Conservation (phyloP, 2,888 invertebrate genomes). For the Punctoribates punctum region DNA sequence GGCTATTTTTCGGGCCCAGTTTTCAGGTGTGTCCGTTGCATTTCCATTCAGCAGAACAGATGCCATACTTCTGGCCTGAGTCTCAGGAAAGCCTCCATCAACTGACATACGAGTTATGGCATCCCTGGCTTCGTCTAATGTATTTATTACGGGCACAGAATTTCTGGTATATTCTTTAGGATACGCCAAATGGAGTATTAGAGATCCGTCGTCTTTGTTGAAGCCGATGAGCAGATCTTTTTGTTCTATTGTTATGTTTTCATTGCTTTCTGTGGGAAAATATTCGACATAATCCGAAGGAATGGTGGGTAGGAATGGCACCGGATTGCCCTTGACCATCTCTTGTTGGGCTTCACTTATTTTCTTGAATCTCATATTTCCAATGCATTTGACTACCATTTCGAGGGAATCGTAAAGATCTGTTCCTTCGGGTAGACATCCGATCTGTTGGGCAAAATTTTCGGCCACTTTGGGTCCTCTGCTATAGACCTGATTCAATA, state of each 20-base stretch:
- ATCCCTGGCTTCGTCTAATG: conserved; percentile 21
- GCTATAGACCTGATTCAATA: conserved; percentile 27
- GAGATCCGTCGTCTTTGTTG: conserved; percentile 35
- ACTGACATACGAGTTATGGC: conserved; percentile 19
- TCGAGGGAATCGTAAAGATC: conserved; percentile 38
- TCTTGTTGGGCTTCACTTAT: conserved; percentile 36
- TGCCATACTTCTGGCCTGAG: conserved; percentile 29
- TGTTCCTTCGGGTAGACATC: conserved; percentile 33
- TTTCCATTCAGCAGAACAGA: conserved; percentile 16
- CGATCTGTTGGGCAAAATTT: conserved; percentile 24
- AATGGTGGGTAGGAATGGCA: conserved; percentile 36
- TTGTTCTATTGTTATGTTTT: not conserved
- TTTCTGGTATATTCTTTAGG: conserved; percentile 37
- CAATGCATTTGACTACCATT: conserved; percentile 33
- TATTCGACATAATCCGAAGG: conserved; percentile 31
- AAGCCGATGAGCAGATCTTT: conserved; percentile 39
- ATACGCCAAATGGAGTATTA: conserved; percentile 38
- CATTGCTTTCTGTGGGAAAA: conserved; percentile 35
- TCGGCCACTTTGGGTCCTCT: conserved; percentile 24
- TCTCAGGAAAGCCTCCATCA: conserved; percentile 12
- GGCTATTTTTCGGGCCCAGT: conserved; percentile 18
- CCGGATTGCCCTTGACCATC: conserved; percentile 21
- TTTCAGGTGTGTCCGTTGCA: conserved; percentile 30
- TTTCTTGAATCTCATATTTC: conserved; percentile 14
- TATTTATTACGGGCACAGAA: conserved; percentile 14